Evolutionary conservation across 1,140 invertebrate species (phyloP), one percentile per base, ranked within the genome.

Genomic region (Aphis craccivora): DNA sequence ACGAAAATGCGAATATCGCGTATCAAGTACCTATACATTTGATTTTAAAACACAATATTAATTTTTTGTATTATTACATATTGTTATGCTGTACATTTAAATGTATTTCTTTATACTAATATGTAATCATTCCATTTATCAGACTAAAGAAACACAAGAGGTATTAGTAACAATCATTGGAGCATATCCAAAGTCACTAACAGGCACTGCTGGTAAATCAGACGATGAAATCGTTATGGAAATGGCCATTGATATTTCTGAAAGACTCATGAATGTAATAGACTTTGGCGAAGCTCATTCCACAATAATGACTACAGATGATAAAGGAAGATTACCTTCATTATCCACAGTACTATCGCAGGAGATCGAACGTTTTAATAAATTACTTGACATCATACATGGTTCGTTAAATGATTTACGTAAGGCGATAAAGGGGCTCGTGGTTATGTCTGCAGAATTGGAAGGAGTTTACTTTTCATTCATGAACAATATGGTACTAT

Each of bases 1-100:
- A 99, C 94, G 97, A 98, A 94, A 99, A 99, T 95, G 98, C 98
- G 0, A 98, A 99, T 95, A 98, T 99, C 94, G 98, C 97, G 8
- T 93, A 84, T 43, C 91, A 93, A 93, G 91, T 92, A 88, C 48
- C 48, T 18, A 18, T n/a, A 76, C 18, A n/a, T 76, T 76, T n/a
- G 30, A 76, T 76, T 76, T n/a, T n/a, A 76, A 76, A 76, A n/a
- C 18, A 67, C n/a, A 76, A 67, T 30, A 67, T 18, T 18, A 2
- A 60, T 30, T 11, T 51, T 11, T 14, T 14, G 37, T 30, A 67
- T 67, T 67, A 14, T 60, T 30, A 14, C 23, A 67, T 67, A 67
- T 67, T 67, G 60, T n/a, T n/a, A n/a, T 67, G 30, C 3, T n/a
- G 25, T 60, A 30, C 55, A 25, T 25, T 25, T 9, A 9, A 30